Conservation (phyloP, 2,797 vertebrate genomes). For the Sardinella longiceps region DNA sequence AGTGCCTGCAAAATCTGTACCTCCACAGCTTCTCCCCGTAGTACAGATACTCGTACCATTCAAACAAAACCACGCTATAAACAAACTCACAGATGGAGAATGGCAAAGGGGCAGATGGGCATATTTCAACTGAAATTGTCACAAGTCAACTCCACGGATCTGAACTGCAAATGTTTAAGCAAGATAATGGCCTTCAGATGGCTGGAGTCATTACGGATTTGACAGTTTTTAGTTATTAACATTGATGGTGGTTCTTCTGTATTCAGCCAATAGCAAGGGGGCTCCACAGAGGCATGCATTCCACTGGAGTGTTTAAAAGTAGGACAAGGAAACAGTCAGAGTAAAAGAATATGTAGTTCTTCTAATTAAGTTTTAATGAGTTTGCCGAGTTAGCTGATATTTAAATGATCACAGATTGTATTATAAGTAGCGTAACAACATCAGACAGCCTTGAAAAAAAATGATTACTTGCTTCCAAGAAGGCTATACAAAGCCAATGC, state of each 20-base stretch:
- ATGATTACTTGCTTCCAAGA: neutral
- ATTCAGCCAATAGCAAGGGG: neutral
- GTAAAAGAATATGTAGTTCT: neutral
- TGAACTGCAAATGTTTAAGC: constrained; percentile 22
- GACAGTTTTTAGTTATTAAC: neutral
- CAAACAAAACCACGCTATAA: neutral
- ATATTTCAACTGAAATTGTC: neutral
- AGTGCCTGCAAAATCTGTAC: neutral
- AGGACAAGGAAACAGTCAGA: constrained; percentile 9
- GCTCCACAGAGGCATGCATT: neutral
- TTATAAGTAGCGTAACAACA: neutral
- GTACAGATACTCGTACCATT: neutral
- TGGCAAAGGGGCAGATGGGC: neutral
- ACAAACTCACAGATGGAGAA: neutral
- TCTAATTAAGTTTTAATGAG: constrained; percentile 6
- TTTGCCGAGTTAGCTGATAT: neutral
- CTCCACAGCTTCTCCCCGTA: neutral
- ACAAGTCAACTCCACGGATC: neutral
- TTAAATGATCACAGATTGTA: neutral
- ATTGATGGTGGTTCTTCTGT: neutral
- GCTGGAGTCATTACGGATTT: neutral
- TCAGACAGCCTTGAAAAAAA: neutral
- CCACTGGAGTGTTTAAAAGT: neutral
- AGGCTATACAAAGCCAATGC: neutral
- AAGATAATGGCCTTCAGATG: constrained; percentile 15